These are phyloP conservation scores for Salmo trutta DNA, from an alignment of 2,797 vertebrate genomes.

Conservation along the genomic window DNA sequence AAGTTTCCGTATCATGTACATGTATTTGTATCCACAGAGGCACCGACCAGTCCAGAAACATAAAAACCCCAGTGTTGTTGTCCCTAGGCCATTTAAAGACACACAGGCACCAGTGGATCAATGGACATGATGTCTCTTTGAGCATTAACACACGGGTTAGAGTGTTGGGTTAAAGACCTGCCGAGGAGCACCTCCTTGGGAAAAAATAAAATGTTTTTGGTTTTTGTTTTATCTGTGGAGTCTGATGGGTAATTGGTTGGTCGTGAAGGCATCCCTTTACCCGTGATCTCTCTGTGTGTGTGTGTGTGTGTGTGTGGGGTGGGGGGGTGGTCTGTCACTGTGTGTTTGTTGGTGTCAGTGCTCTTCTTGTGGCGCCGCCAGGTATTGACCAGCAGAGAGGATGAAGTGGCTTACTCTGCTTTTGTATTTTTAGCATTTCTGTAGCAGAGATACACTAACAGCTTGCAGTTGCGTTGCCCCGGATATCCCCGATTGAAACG, in stretches of 20 bases:
- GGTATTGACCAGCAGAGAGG: conserved; percentile 67
- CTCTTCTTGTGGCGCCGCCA: conserved; percentile 66
- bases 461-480: conserved; percentile 12
- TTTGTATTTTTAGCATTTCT: conserved; percentile 1
- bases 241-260: conserved; percentile 54
- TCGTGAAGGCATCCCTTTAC: conserved; percentile 62
- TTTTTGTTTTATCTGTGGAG: conserved; percentile 67
- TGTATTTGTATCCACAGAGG: conserved; percentile 17
- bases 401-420: conserved; percentile 47
- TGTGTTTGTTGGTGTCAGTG: conserved; percentile 30
- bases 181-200: conserved; percentile 76
- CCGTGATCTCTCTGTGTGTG: conserved; percentile 12
- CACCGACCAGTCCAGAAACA: neutral
- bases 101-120: conserved; percentile 81
- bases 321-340: neutral
- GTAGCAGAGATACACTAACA: conserved; percentile 50
- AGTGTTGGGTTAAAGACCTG: conserved; percentile 96
- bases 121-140: conserved; percentile 93
- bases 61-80: conserved; percentile 23
- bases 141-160: conserved; percentile 92
- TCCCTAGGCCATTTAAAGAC: conserved; percentile 66
- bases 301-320: conserved; percentile 5
- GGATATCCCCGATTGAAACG: conserved; percentile 69
- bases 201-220: conserved; percentile 47
- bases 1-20: conserved; percentile 22